A percentile compares a stretch with the other conserved stretches of the same genome.
Conservation (phyloP, 2,888 invertebrate genomes). For the Mimumesa dahlbomi region DNA sequence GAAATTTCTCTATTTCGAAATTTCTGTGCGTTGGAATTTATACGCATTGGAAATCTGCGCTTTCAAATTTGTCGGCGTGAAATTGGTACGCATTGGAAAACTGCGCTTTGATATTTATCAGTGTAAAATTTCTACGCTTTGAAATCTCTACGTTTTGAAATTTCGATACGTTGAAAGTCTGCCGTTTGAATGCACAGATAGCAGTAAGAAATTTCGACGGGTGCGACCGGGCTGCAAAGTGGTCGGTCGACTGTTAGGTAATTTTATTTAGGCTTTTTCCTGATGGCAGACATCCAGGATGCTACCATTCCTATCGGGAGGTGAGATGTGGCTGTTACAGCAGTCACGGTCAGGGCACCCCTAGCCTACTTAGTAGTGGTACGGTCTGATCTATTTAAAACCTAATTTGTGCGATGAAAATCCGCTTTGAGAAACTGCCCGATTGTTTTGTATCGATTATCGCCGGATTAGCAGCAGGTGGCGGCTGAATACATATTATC, state of each 20-base stretch:
- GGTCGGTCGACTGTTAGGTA: conserved; percentile 25
- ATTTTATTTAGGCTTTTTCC: conserved; percentile 58
- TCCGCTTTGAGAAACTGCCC: conserved; percentile 10
- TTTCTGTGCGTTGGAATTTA: no score
- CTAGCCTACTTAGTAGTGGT: conserved; percentile 51
- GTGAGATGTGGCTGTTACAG: conserved; percentile 16
- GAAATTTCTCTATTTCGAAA: no score
- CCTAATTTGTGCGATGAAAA: conserved; percentile 24
- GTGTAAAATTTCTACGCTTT: no score
- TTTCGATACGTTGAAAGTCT: no score
- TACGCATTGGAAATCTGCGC: no score
- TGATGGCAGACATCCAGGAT: conserved; percentile 62
- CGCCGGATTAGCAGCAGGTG: not conserved
- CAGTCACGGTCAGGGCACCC: conserved; percentile 66
- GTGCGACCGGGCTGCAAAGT: conserved; percentile 29
- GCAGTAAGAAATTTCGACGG: conserved; percentile 19
- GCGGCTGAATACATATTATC: not conserved
- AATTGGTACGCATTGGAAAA: no score
- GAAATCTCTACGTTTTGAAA: no score
- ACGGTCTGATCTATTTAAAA: conserved; percentile 61
- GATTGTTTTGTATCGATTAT: conserved; percentile 19
- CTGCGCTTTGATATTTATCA: no score
- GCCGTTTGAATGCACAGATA: no score
- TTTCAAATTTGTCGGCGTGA: no score
- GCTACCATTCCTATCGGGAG: conserved; percentile 39